Evolutionary conservation across 2,113 vertebrate species (phyloP), one percentile per base, ranked within the genome.

Genomic region (Manacus vitellinus): DNA sequence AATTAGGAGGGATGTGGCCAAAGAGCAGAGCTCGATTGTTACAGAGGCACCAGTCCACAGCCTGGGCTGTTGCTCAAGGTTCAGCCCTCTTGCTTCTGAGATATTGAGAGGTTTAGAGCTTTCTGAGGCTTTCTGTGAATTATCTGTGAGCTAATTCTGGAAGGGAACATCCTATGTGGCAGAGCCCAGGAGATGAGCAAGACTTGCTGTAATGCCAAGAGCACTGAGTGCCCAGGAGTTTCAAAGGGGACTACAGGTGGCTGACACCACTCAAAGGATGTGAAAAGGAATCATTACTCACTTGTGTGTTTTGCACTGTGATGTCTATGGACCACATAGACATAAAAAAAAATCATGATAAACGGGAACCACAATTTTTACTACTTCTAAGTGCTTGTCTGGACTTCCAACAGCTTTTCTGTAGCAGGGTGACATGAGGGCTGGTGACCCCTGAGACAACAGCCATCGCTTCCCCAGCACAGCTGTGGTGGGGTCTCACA

Each of bases 401-500:
- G 61, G 61, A 55, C 23, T 96, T 88, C 46, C 39, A 73, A 55
- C 28, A 59, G 39, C 37, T 44, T 35, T 63, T 41, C 68, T 46
- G 43, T 17, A 63, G 67, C 31, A 51, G 22, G 10, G 12, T 61
- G 51, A 23, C 0, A 1, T 0, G n/a, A 76, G 71, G 44, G n/a
- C 52, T 67, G 55, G 49, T 9, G 49, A 49, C 21, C 0, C 1
- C 58, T 49, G 21, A 30, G 76, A 24, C 44, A 23, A 16, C 13
- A 54, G 30, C 56, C 44, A 25, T 25, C 3, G 0, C 51, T 37
- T 52, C 12, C 30, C 16, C 39, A 0, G 19, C 56, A 37, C 0
- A 0, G 25, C 49, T 55, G 35, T 49, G 76, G 47, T 24, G 39
- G 30, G 44, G 31, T 25, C 41, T 66, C 31, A 43, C 0, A 0